These are phyloP conservation scores for Euglossa dilemma DNA, from an alignment of 1,140 invertebrate genomes.

Conservation along the genomic window DNA sequence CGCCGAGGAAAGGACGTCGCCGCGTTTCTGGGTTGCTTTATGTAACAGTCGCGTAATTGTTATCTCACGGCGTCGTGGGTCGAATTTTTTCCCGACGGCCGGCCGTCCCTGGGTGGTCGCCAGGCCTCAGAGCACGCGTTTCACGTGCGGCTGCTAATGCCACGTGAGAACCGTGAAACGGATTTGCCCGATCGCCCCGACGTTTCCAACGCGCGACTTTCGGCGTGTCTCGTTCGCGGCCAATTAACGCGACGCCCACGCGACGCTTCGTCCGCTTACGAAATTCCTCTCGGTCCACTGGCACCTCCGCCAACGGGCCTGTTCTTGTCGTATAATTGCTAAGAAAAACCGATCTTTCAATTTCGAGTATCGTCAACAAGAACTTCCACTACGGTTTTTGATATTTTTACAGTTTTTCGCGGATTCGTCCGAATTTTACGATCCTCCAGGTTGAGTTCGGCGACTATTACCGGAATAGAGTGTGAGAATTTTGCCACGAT, in stretches of 20 bases:
- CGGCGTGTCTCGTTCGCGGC: background rate
- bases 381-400: too few relatives aligned
- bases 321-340: too few relatives aligned
- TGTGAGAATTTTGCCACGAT: too few relatives aligned
- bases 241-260: slow-evolving; percentile 15
- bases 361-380: too few relatives aligned
- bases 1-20: slow-evolving; percentile 13
- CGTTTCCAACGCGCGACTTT: slow-evolving; percentile 43
- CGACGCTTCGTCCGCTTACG: background rate
- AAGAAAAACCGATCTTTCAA: too few relatives aligned
- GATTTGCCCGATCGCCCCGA: slow-evolving; percentile 50
- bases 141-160: slow-evolving; percentile 37
- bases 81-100: slow-evolving; percentile 52
- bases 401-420: too few relatives aligned
- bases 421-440: too few relatives aligned
- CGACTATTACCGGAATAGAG: too few relatives aligned
- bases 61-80: slow-evolving; percentile 48
- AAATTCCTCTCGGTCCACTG: background rate
- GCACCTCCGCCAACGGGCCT: background rate
- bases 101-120: slow-evolving; percentile 46
- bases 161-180: slow-evolving; percentile 57
- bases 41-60: slow-evolving; percentile 61
- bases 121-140: slow-evolving; percentile 30
- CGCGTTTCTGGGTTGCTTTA: slow-evolving; percentile 47
- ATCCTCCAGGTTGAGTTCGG: too few relatives aligned